phyloP scores from a whole-genome alignment of 2,113 vertebrate genomes.

The Pelusios castaneus region DNA sequence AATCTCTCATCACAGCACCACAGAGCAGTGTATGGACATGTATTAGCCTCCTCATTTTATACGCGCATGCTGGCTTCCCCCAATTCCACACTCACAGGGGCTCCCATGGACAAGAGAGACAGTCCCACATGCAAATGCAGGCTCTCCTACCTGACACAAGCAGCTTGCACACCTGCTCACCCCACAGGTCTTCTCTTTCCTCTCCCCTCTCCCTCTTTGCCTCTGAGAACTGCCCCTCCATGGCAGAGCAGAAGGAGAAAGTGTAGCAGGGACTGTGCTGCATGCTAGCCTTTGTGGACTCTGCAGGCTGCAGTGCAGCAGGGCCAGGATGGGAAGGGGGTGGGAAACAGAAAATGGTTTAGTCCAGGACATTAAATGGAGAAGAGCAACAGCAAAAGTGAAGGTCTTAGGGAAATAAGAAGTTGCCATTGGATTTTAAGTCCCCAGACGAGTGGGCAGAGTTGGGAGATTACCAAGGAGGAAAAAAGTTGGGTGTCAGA shows the following conservation, averaged over 20 bases:
- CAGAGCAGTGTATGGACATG: neutral
- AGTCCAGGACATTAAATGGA: neutral
- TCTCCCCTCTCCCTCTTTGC: neutral
- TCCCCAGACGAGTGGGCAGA: neutral
- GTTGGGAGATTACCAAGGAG: neutral
- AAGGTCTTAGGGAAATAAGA: neutral
- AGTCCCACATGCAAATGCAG: neutral
- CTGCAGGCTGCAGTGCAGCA: neutral
- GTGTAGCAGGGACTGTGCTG: neutral
- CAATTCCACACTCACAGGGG: neutral
- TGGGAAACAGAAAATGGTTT: fast-evolving
- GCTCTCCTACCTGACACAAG: neutral
- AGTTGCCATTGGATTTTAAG: neutral
- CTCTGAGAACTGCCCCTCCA: neutral
- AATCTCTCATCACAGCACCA: neutral
- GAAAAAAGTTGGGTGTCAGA: neutral
- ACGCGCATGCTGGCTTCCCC: neutral
- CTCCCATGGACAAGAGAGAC: fast-evolving
- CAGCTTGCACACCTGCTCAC: neutral
- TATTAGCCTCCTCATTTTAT: neutral
- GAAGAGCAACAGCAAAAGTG: neutral
- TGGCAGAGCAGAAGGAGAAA: neutral
- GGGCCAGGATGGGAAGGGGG: fast-evolving
- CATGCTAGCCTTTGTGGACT: neutral
- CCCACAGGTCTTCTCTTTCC: neutral